Conservation (phyloP, 2,113 vertebrate genomes). For the Trichechus manatus region DNA sequence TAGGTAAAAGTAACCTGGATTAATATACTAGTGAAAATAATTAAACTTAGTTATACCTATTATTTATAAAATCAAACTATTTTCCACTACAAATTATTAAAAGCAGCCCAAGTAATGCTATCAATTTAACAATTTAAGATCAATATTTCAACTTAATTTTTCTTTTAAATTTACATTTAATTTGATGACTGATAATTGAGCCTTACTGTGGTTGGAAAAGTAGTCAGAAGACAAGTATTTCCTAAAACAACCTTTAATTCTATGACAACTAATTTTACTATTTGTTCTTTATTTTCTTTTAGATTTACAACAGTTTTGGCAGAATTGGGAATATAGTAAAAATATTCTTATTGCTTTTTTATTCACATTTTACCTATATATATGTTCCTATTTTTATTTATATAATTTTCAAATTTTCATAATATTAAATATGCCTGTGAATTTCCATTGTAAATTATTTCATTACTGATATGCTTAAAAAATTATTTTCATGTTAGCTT, state of each 20-base stretch:
- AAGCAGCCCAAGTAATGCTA: background rate
- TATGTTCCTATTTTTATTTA: background rate
- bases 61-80: background rate
- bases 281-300: background rate
- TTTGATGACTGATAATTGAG: background rate
- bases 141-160: background rate
- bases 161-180: background rate
- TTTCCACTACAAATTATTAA: background rate
- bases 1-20: background rate
- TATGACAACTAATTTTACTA: background rate
- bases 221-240: background rate
- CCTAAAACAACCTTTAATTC: background rate
- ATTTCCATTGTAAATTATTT: background rate
- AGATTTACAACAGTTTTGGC: background rate
- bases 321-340: background rate
- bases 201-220: background rate
- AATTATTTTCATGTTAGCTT: background rate
- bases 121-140: conserved; percentile 7
- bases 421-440: background rate
- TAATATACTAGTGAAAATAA: background rate
- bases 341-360: background rate
- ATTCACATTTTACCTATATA: background rate
- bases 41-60: background rate
- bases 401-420: background rate
- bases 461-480: background rate